Evolutionary conservation across 2,888 invertebrate genomes (phyloP).

Genomic region (Seira ritae): DNA sequence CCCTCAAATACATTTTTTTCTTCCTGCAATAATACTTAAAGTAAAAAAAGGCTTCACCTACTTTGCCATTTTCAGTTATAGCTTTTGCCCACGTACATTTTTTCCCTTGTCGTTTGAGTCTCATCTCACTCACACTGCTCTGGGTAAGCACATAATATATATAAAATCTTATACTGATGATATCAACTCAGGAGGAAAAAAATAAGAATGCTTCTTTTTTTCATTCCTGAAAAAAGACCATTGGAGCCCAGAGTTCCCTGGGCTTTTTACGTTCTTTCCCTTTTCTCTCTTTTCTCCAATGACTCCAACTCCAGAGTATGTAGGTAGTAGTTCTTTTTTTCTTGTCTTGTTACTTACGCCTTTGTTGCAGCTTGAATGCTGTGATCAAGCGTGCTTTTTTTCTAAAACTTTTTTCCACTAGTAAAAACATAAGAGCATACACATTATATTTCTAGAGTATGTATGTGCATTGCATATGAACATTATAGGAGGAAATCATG

Average conservation of each 20-base stretch:
- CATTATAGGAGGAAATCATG: too few species aligned
- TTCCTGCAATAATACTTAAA: conserved; percentile 29
- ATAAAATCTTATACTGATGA: too few species aligned
- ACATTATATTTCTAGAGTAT: too few species aligned
- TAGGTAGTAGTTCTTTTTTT: conserved; percentile 6
- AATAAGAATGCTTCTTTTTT: too few species aligned
- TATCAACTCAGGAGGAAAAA: too few species aligned
- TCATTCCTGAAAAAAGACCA: too few species aligned
- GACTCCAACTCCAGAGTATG: conserved; percentile 14
- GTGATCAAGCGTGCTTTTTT: too few species aligned
- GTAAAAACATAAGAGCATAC: too few species aligned
- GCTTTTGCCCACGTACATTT: conserved; percentile 34
- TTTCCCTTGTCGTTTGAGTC: conserved; percentile 19
- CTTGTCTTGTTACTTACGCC: conserved; percentile 7
- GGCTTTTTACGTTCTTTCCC: conserved; percentile 53
- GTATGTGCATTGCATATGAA: too few species aligned
- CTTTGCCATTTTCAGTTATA: conserved; percentile 29
- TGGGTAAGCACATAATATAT: too few species aligned
- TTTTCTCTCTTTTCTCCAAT: conserved; percentile 58
- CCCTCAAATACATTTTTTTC: too few species aligned
- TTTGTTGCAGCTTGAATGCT: background rate
- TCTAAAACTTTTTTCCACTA: too few species aligned
- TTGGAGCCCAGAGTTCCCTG: conserved; percentile 26
- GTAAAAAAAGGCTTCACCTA: conserved; percentile 41
- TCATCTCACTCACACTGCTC: conserved; percentile 29